Evolutionary conservation across 2,113 vertebrate genomes (phyloP).

Genomic region (Osmerus mordax): DNA sequence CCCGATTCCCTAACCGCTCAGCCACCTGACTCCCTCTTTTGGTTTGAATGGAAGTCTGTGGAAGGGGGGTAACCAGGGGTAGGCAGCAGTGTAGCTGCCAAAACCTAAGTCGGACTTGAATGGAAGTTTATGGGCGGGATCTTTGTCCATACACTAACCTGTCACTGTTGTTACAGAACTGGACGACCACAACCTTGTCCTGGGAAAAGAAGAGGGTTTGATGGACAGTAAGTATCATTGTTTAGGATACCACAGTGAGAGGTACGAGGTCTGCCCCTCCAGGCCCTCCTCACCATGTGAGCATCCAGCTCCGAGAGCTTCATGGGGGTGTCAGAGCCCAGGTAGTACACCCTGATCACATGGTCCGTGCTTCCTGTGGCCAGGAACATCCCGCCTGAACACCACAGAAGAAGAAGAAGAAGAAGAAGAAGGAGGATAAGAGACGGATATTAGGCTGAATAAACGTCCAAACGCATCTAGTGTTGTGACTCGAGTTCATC

Average conservation of each 20-base stretch:
- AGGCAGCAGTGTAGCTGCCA: too few relatives aligned
- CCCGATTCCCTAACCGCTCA: too few relatives aligned
- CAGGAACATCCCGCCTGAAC: slow-evolving; percentile 95
- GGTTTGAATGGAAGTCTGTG: too few relatives aligned
- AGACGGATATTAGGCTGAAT: neutral
- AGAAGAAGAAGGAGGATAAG: neutral
- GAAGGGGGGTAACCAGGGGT: too few relatives aligned
- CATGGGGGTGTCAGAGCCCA: slow-evolving; percentile 87
- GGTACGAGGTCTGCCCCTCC: neutral
- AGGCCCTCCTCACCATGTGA: slow-evolving; percentile 82
- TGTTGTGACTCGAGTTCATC: neutral
- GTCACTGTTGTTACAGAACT: slow-evolving; percentile 95
- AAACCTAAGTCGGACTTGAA: too few relatives aligned
- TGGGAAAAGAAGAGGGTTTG: slow-evolving; percentile 50
- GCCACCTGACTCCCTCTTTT: too few relatives aligned
- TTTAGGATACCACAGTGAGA: neutral
- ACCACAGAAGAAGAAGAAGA: slow-evolving; percentile 13
- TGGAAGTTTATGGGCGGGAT: too few relatives aligned
- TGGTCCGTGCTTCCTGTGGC: slow-evolving; percentile 95
- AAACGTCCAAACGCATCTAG: neutral
- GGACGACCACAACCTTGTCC: slow-evolving; percentile 97
- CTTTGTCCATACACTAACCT: slow-evolving; percentile 66
- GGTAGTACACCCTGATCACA: slow-evolving; percentile 94
- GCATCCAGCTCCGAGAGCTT: slow-evolving; percentile 93
- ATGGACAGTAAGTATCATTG: neutral